phyloP scores from a whole-genome alignment of 1,140 invertebrate genomes.

The Linepithema humile region DNA sequence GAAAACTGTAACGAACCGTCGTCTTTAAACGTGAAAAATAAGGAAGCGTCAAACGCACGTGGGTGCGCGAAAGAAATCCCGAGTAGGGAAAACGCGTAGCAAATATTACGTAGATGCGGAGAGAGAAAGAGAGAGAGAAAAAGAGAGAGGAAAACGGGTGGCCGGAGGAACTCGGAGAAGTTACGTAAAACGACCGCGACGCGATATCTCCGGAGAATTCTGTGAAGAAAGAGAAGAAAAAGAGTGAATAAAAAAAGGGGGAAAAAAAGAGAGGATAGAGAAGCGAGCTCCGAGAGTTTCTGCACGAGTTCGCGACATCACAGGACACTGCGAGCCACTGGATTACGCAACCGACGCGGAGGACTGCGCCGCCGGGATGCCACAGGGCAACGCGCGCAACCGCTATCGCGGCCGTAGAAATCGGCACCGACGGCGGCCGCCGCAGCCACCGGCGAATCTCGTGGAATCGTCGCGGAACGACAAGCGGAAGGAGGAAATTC shows the following conservation, averaged over 20 bases:
- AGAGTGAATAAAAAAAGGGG: neutral
- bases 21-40: constrained; percentile 28
- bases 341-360: constrained; percentile 74
- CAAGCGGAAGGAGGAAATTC: constrained; percentile 16
- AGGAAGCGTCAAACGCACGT: constrained; percentile 16
- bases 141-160: neutral
- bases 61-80: constrained; percentile 10
- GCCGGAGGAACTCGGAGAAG: neutral
- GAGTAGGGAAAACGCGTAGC: neutral
- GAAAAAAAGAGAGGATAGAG: neutral
- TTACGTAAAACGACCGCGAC: constrained; percentile 13
- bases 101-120: constrained; percentile 9
- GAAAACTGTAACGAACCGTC: constrained; percentile 5
- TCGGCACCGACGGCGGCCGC: constrained; percentile 66
- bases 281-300: neutral
- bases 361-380: constrained; percentile 68
- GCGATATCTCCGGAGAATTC: constrained; percentile 16
- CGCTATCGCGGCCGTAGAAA: constrained; percentile 74
- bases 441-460: neutral
- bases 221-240: neutral
- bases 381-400: constrained; percentile 68
- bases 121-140: neutral
- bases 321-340: constrained; percentile 60
- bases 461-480: neutral
- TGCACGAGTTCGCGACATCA: constrained; percentile 29